Evolutionary conservation across 2,113 vertebrate species (phyloP), one percentile per base, ranked within the genome.

Genomic region (Dascyllus trimaculatus): DNA sequence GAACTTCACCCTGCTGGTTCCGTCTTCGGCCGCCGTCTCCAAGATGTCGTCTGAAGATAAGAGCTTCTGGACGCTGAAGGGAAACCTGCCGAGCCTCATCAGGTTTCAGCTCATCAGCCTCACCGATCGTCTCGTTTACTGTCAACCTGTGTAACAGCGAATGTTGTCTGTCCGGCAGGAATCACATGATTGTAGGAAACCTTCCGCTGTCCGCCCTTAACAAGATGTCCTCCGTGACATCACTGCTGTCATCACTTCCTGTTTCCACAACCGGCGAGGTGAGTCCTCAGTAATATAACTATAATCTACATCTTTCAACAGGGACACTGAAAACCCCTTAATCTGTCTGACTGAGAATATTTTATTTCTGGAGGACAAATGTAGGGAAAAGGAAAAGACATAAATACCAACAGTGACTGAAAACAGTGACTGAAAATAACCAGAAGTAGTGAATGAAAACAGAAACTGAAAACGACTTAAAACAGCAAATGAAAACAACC

Each of bases 1-100:
- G 45, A 97, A 99, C 86, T 3, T 98, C 62, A 99, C 98, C 0
- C 54, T 99, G 38, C 93, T 99, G 0, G 94, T 96, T 72, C 97
- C 98, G 13, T 96, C 96, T 32, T 92, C 83, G 18, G 85, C 87
- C 80, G 97, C 97, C 6, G 79, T 95, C 49, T 66, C 87, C 21
- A 91, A 91, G 61, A 95, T 99, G 95, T 93, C 93, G 49, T 61
- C 92, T 45, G 93, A 95, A 0, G 96, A 98, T 48, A 95, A 85
- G 84, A 76, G 4, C 49, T 98, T 97, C 77, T 99, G 98, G 97
- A 89, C 94, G 56, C 68, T 78, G 25, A 89, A 81, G 75, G 94
- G 81, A 58, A 96, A 97, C 77, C 93, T 97, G 26, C 92, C 93
- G 19, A 90, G 91, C 75, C 93, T 99, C 18, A 78, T 98, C 82